Percentiles rank a stretch among this genome's conserved stretches.
Conservation (phyloP, 2,113 vertebrate species). For the Falco punctatus region DNA sequence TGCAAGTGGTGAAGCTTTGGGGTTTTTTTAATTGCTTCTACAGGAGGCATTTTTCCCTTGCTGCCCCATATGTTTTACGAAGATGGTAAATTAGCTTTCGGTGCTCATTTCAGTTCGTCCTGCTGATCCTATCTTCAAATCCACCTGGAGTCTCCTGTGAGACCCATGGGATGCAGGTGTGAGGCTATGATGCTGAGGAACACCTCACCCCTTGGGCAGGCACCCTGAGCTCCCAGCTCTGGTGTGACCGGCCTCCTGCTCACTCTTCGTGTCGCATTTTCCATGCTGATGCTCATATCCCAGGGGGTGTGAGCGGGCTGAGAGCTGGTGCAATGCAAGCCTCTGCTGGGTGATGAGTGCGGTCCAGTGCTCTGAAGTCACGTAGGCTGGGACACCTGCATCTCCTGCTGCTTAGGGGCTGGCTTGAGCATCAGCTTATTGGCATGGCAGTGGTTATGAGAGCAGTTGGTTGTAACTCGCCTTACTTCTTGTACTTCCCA, state of each 20-base stretch:
- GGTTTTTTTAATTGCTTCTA: background rate
- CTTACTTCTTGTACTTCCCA: background rate
- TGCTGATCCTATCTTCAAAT: background rate
- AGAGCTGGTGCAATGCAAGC: background rate
- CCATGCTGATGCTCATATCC: accelerated
- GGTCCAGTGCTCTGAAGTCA: accelerated
- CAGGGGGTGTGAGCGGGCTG: accelerated
- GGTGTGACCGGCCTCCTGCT: accelerated
- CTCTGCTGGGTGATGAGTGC: background rate
- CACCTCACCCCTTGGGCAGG: accelerated
- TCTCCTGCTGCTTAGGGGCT: background rate
- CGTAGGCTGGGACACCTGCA: accelerated
- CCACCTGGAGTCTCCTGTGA: accelerated
- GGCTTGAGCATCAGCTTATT: background rate
- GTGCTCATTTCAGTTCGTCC: background rate
- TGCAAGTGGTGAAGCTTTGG: background rate
- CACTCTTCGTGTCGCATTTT: accelerated
- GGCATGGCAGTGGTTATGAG: accelerated
- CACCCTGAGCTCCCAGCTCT: background rate
- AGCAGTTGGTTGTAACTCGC: accelerated
- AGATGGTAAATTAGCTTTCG: background rate
- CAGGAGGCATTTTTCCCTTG: background rate
- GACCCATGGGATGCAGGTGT: accelerated
- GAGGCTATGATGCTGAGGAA: background rate
- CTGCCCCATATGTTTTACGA: background rate